Percentiles rank a stretch among this genome's conserved stretches.
Evolutionary conservation across 2,113 vertebrate species (phyloP).

Genomic region (Proteles cristata): DNA sequence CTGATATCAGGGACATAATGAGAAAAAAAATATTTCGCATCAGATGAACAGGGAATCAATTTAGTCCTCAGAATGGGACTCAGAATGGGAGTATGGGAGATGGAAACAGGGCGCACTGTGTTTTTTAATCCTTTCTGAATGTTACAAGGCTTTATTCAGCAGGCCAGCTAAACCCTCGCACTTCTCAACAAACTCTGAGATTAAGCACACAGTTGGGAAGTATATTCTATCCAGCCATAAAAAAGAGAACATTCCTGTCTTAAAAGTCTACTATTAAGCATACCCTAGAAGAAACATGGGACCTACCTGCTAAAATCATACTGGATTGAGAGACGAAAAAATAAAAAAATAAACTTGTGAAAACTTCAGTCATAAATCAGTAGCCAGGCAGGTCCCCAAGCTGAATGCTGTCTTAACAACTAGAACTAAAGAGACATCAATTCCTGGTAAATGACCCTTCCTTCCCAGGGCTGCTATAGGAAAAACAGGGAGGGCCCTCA

Average conservation of each 20-base stretch:
- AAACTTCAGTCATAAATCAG: conserved; percentile 63
- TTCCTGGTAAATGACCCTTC: not conserved
- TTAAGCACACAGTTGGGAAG: conserved; percentile 59
- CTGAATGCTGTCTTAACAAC: conserved; percentile 27
- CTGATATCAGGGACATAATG: not conserved
- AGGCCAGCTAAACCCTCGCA: conserved; percentile 23
- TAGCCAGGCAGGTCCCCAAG: not conserved
- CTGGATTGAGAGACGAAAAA: conserved; percentile 36
- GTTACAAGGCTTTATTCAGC: conserved; percentile 27
- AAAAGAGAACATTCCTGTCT: conserved; percentile 49
- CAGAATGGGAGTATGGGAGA: not conserved
- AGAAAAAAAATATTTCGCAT: conserved; percentile 13
- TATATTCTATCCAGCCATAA: conserved; percentile 24
- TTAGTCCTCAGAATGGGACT: not conserved
- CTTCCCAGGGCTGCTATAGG: not conserved
- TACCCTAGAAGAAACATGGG: not conserved
- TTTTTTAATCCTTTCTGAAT: conserved; percentile 25
- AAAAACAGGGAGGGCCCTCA: not conserved
- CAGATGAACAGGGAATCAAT: conserved; percentile 1
- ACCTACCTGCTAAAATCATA: conserved; percentile 53
- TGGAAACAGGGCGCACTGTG: not conserved
- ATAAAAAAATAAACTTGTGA: conserved; percentile 33
- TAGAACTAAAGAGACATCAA: conserved; percentile 51
- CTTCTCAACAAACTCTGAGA: conserved; percentile 54
- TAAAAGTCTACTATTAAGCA: conserved; percentile 35